Conservation (phyloP, 2,113 vertebrate species). For the Carettochelys insculpta region DNA sequence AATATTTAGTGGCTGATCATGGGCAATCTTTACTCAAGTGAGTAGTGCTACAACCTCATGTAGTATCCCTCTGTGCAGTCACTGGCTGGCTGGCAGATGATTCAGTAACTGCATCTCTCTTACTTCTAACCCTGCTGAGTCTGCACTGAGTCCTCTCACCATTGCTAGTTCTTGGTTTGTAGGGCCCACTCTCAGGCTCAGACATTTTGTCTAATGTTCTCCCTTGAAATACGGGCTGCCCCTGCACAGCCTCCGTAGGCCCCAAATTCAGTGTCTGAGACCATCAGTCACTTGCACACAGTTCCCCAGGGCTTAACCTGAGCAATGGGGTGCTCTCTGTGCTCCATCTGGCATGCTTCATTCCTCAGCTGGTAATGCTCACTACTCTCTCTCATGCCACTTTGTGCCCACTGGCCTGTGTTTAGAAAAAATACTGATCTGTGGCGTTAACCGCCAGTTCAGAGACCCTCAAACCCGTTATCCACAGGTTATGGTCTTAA, state of each 20-base stretch:
- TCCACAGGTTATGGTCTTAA: not conserved
- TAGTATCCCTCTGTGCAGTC: not conserved
- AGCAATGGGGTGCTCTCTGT: not conserved
- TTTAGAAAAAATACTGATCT: not conserved
- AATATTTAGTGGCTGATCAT: slow-evolving; percentile 40
- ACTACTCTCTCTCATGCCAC: not conserved
- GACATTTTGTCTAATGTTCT: not conserved
- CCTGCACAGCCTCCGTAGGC: not conserved
- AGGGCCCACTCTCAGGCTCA: not conserved
- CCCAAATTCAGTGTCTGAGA: not conserved
- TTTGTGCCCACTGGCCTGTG: not conserved
- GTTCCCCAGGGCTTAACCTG: not conserved
- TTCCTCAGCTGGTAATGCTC: not conserved
- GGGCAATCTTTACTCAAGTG: not conserved
- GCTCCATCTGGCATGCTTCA: not conserved
- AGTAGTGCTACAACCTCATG: not conserved
- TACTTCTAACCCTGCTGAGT: not conserved
- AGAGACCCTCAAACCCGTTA: not conserved
- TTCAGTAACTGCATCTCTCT: not conserved
- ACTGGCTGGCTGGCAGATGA: slow-evolving; percentile 7
- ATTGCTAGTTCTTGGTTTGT: not conserved
- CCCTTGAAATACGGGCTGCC: not conserved
- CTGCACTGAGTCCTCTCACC: not conserved
- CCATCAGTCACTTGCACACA: not conserved
- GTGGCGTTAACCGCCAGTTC: not conserved